These are phyloP conservation scores for Tiliacea citrago DNA, from an alignment of 2,888 invertebrate genomes.

Conservation along the genomic window DNA sequence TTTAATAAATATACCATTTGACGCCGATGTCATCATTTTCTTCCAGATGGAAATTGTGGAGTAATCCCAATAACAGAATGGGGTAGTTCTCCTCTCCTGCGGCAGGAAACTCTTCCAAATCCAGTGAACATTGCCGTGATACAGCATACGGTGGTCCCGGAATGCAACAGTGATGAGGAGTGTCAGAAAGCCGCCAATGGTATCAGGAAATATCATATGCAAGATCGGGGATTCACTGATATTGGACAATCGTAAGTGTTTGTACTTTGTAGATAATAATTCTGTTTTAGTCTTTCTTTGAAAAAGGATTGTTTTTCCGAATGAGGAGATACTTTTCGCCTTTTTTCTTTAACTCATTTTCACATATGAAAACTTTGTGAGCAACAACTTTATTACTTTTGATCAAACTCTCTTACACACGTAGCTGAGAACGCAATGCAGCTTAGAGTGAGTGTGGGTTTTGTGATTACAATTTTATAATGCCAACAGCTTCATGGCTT, in stretches of 20 bases:
- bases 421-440: no score
- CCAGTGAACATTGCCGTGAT: slow-evolving; percentile 90
- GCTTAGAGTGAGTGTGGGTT: no score
- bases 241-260: slow-evolving; percentile 91
- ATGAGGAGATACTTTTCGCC: no score
- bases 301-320: no score
- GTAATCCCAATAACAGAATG: slow-evolving; percentile 75
- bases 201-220: slow-evolving; percentile 90
- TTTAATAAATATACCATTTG: not conserved
- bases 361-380: not conserved
- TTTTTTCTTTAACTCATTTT: no score
- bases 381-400: no score
- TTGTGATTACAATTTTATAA: no score
- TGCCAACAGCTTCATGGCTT: no score
- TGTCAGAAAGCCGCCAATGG: slow-evolving; percentile 82
- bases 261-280: no score
- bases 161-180: slow-evolving; percentile 80
- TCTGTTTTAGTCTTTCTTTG: no score
- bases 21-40: not conserved
- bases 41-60: slow-evolving; percentile 69
- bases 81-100: slow-evolving; percentile 68
- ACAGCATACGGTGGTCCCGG: slow-evolving; percentile 90
- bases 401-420: no score
- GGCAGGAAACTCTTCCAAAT: slow-evolving; percentile 66
- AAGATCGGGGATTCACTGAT: slow-evolving; percentile 86